Evolutionary conservation across 2,888 invertebrate genomes (phyloP).

Genomic region (Argyresthia albistria): DNA sequence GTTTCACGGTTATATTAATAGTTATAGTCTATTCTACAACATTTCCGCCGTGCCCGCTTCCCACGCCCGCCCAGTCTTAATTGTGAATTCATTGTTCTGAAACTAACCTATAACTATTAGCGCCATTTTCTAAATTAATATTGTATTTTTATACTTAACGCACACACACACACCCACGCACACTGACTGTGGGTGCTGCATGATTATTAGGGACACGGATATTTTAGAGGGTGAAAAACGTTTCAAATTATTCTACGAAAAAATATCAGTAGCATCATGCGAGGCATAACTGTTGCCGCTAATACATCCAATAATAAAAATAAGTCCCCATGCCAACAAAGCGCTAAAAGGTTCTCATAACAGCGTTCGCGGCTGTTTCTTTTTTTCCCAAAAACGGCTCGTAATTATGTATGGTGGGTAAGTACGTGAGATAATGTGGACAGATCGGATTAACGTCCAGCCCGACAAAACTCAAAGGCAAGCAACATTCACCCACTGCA

Average conservation of each 20-base stretch:
- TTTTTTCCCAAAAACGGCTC: not conserved
- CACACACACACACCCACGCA: no score
- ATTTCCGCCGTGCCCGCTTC: conserved; percentile 15
- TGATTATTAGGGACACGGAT: no score
- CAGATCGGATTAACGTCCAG: conserved; percentile 43
- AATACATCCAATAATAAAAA: not conserved
- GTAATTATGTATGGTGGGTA: conserved; percentile 9
- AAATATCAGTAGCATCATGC: no score
- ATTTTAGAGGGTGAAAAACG: no score
- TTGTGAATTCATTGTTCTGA: conserved; percentile 22
- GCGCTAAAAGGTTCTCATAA: not conserved
- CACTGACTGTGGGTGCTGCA: no score
- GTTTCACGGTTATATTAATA: not conserved
- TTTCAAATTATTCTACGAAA: no score
- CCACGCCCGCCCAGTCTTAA: conserved; percentile 19
- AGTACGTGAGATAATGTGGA: conserved; percentile 34
- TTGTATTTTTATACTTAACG: not conserved
- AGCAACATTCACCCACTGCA: not conserved
- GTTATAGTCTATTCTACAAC: conserved; percentile 5
- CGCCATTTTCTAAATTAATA: no score
- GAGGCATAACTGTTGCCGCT: no score
- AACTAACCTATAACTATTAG: conserved; percentile 7
- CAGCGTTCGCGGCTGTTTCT: no score
- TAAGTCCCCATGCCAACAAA: not conserved
- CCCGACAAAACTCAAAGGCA: not conserved